Conservation (phyloP, 2,888 invertebrate genomes). For the Amaurobius ferox region DNA sequence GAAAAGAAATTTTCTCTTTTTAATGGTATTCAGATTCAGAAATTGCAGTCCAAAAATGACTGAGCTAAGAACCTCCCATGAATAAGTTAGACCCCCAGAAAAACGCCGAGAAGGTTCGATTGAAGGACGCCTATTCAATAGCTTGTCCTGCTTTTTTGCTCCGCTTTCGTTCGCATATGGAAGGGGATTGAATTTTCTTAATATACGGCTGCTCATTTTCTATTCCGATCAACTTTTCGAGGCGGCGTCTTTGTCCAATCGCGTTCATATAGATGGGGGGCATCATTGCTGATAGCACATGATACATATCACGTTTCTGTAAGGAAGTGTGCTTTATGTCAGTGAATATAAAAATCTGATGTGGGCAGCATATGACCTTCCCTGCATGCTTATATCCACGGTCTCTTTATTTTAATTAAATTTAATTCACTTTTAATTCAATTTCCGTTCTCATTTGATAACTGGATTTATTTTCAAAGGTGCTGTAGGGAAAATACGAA, state of each 20-base stretch:
- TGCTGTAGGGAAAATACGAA: no score
- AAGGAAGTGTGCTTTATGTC: background rate
- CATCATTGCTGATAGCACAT: no score
- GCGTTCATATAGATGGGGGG: no score
- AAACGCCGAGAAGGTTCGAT: background rate
- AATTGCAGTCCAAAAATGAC: slow-evolving; percentile 16
- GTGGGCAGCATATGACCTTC: no score
- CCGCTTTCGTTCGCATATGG: background rate
- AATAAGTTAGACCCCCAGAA: background rate
- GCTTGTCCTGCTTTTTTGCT: background rate
- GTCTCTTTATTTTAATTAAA: no score
- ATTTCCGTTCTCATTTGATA: no score
- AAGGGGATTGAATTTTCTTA: slow-evolving; percentile 20
- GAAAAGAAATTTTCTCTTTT: slow-evolving; percentile 11
- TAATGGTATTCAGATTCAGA: slow-evolving; percentile 23
- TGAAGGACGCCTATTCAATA: background rate
- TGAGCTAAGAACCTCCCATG: slow-evolving; percentile 3
- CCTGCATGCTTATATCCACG: no score
- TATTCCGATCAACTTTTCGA: slow-evolving; percentile 6
- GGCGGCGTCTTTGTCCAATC: slow-evolving; percentile 19
- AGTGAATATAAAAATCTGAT: no score
- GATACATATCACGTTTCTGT: no score
- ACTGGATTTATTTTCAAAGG: no score
- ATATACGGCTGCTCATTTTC: slow-evolving; percentile 21
- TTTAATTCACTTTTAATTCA: no score